A percentile compares a stretch with the other conserved stretches of the same genome.
These are phyloP conservation scores for Aplocera efformata DNA, from an alignment of 2,888 invertebrate species.

Conservation along the genomic window DNA sequence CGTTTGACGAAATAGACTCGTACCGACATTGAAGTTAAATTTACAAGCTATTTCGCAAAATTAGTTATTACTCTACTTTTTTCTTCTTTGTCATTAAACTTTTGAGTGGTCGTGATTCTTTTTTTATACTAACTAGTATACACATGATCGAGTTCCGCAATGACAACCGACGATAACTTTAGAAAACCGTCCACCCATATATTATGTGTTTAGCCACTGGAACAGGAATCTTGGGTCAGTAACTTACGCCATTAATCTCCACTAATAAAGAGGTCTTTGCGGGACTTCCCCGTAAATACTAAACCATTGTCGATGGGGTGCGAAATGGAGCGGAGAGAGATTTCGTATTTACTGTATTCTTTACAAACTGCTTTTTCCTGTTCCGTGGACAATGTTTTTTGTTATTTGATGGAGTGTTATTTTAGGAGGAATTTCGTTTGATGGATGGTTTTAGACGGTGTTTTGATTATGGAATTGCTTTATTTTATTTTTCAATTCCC, in stretches of 20 bases:
- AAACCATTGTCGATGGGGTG: slow-evolving; percentile 21
- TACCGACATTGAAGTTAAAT: too few relatives aligned
- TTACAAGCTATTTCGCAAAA: too few relatives aligned
- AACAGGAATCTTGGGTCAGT: slow-evolving; percentile 25
- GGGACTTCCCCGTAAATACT: slow-evolving; percentile 5
- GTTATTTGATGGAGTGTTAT: not conserved
- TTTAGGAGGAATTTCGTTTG: not conserved
- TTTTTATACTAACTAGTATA: too few relatives aligned
- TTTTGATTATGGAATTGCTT: too few relatives aligned
- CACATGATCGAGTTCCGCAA: too few relatives aligned
- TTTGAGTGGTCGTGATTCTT: too few relatives aligned
- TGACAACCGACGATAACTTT: slow-evolving; percentile 9
- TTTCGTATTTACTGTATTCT: slow-evolving; percentile 15
- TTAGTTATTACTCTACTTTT: too few relatives aligned
- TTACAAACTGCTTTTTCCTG: slow-evolving; percentile 12
- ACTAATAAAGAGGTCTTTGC: slow-evolving; percentile 31
- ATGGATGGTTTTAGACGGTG: too few relatives aligned
- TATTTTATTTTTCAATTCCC: too few relatives aligned
- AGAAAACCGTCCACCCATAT: slow-evolving; percentile 13
- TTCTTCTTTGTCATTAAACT: too few relatives aligned
- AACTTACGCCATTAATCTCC: slow-evolving; percentile 30
- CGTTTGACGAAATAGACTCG: too few relatives aligned
- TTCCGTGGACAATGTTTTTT: slow-evolving; percentile 3
- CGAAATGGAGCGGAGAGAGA: slow-evolving; percentile 21
- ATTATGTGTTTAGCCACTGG: slow-evolving; percentile 24